Evolutionary conservation across 92 coral and sea anemone species (phyloP).

Genomic region (Galaxea fascicularis): DNA sequence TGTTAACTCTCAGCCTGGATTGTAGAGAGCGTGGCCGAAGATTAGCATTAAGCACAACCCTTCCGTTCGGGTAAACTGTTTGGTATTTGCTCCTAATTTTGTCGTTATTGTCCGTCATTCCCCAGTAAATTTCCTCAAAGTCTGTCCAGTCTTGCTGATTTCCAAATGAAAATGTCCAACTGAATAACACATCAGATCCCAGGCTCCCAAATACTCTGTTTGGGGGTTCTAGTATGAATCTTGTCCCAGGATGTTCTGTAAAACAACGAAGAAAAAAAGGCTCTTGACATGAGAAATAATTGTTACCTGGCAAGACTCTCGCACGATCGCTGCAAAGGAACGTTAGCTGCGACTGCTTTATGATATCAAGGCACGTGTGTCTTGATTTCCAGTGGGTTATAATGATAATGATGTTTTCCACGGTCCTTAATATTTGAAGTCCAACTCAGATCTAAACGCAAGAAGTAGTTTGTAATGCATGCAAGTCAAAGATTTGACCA

Average conservation of each 20-base stretch:
- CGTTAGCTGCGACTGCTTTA: too few relatives aligned
- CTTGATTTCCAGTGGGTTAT: too few relatives aligned
- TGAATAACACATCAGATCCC: background rate
- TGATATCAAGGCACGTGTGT: too few relatives aligned
- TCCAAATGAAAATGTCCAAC: background rate
- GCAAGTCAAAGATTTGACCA: background rate
- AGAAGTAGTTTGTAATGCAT: too few relatives aligned
- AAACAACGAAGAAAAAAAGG: background rate
- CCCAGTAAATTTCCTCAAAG: background rate
- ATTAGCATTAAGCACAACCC: rapidly evolving
- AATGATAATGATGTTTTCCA: too few relatives aligned
- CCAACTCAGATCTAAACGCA: too few relatives aligned
- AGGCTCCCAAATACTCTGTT: background rate
- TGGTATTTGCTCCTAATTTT: background rate
- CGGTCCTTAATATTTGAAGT: too few relatives aligned
- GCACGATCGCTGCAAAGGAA: background rate
- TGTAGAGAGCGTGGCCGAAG: background rate
- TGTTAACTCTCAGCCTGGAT: background rate
- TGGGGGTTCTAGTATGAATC: background rate
- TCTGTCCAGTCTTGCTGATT: background rate
- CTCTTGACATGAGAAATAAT: too few relatives aligned
- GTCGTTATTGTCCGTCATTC: background rate
- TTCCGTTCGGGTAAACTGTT: background rate
- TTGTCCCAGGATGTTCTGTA: background rate
- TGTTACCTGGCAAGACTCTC: background rate